These are phyloP conservation scores for Pseudococcus viburni DNA, from an alignment of 2,888 invertebrate genomes.

Conservation along the genomic window DNA sequence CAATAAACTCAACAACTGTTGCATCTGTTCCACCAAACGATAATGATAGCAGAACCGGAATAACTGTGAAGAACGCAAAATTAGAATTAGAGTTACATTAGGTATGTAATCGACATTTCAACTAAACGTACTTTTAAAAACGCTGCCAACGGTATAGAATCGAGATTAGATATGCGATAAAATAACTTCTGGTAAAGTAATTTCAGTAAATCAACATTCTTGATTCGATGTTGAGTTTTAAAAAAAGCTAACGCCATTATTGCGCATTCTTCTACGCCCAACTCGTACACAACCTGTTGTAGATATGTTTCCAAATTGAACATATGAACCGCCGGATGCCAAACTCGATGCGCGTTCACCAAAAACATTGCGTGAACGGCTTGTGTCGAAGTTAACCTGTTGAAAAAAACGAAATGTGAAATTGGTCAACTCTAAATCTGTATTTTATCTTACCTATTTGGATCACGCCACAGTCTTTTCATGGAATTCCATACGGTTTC, in stretches of 20 bases:
- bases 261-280: constrained; percentile 66
- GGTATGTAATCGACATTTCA: no score
- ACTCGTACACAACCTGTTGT: constrained; percentile 60
- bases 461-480: constrained; percentile 64
- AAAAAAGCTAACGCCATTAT: constrained; percentile 67
- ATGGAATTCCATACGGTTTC: constrained; percentile 64
- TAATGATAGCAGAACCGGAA: constrained; percentile 61
- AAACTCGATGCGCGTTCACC: constrained; percentile 65
- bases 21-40: constrained; percentile 37
- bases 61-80: constrained; percentile 39
- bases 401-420: neutral
- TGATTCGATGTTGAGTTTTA: constrained; percentile 67
- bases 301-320: constrained; percentile 67
- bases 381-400: constrained; percentile 70
- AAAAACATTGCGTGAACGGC: constrained; percentile 69
- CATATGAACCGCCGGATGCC: constrained; percentile 63
- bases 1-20: constrained; percentile 57
- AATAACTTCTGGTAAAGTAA: constrained; percentile 55
- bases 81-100: neutral
- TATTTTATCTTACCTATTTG: constrained; percentile 56
- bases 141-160: constrained; percentile 63
- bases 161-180: constrained; percentile 28
- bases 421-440: no score
- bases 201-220: constrained; percentile 60
- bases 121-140: constrained; percentile 65